Evolutionary conservation across 2,888 invertebrate species (phyloP).

Genomic region (Drosophila helvetica): DNA sequence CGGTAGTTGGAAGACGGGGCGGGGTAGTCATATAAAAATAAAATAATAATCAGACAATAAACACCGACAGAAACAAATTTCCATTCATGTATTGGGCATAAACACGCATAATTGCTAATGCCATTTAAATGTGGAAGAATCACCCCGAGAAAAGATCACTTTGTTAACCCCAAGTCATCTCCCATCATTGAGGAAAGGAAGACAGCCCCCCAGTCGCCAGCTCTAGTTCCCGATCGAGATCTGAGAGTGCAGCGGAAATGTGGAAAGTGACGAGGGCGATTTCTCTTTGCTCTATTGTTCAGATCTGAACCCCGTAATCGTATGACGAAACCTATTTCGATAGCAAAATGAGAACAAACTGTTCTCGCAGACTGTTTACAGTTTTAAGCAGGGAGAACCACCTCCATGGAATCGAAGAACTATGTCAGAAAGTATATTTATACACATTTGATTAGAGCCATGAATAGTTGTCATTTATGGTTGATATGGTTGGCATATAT

Average conservation of each 20-base stretch:
- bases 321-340: conserved; percentile 41
- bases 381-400: conserved; percentile 48
- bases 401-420: not conserved
- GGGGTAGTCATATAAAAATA: conserved; percentile 67
- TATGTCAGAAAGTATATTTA: not conserved
- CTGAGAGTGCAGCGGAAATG: conserved; percentile 61
- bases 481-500: not conserved
- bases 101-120: conserved; percentile 70
- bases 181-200: conserved; percentile 38
- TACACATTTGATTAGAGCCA: not conserved
- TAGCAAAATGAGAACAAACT: conserved; percentile 64
- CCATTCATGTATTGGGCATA: conserved; percentile 65
- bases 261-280: conserved; percentile 56
- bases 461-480: conserved; percentile 5
- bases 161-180: conserved; percentile 57
- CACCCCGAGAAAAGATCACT: conserved; percentile 18
- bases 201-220: not conserved
- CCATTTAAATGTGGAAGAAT: conserved; percentile 69
- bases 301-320: conserved; percentile 52
- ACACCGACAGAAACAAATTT: conserved; percentile 66
- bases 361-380: conserved; percentile 49
- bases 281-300: conserved; percentile 44
- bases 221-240: conserved; percentile 18
- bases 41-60: conserved; percentile 72
- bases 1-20: conserved; percentile 10